These are phyloP conservation scores for Andrena bucephala DNA, from an alignment of 2,888 invertebrate species.

Conservation along the genomic window DNA sequence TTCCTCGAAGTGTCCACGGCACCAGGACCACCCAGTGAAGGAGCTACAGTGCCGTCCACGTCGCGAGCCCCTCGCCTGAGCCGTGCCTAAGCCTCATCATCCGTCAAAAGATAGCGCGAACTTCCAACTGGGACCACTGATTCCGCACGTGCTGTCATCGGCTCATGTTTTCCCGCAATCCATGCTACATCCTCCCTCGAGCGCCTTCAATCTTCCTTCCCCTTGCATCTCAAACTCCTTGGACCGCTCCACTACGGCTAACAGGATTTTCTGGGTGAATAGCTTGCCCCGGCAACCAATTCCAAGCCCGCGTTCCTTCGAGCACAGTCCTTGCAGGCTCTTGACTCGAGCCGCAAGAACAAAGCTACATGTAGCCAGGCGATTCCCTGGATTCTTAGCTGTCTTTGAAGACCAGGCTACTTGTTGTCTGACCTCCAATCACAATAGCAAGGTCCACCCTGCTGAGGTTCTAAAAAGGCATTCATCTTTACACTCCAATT, in stretches of 20 bases:
- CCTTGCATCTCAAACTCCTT: background rate
- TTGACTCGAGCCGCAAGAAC: background rate
- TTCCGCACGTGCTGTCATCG: background rate
- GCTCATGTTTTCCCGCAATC: conserved; percentile 19
- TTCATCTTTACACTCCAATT: too few species aligned
- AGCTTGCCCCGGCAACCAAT: background rate
- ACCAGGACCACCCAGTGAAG: background rate
- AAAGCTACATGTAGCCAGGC: background rate
- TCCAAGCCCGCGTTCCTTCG: background rate
- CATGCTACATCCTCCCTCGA: background rate
- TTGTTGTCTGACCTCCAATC: background rate
- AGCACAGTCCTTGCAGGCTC: background rate
- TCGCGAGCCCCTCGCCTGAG: background rate
- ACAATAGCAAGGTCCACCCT: background rate
- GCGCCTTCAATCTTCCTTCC: background rate
- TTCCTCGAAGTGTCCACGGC: background rate
- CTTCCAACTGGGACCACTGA: background rate
- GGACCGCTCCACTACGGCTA: background rate
- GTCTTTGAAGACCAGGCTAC: background rate
- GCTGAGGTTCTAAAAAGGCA: too few species aligned
- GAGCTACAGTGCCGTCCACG: background rate
- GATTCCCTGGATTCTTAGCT: background rate
- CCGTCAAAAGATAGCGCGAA: background rate
- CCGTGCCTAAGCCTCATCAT: background rate
- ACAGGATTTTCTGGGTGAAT: conserved; percentile 2